Evolutionary conservation across 2,888 invertebrate genomes (phyloP).

Genomic region (Celastrina argiolus): DNA sequence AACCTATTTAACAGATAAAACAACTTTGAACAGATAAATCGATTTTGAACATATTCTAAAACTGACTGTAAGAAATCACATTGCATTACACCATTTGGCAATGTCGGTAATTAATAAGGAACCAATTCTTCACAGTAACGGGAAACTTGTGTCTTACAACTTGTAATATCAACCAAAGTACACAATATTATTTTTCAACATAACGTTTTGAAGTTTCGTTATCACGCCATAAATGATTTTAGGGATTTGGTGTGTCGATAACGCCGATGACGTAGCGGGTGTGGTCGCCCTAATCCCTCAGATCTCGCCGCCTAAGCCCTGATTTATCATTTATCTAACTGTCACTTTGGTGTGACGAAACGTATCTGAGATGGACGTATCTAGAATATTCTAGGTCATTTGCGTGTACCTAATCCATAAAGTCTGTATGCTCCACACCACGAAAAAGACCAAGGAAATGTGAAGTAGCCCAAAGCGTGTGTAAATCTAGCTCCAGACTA

Average conservation of each 20-base stretch:
- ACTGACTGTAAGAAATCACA: too few species aligned
- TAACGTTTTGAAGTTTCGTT: conserved; percentile 1
- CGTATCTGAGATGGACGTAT: conserved; percentile 9
- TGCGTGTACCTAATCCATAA: neutral
- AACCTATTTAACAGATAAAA: too few species aligned
- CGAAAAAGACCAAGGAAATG: too few species aligned
- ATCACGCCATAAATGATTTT: conserved; percentile 32
- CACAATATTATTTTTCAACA: neutral
- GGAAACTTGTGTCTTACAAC: too few species aligned
- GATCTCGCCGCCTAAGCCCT: conserved; percentile 34
- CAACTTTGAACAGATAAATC: too few species aligned
- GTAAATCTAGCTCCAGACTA: too few species aligned
- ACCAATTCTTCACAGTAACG: too few species aligned
- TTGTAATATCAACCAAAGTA: neutral
- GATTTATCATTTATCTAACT: conserved; percentile 48
- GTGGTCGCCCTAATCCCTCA: conserved; percentile 35
- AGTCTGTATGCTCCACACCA: too few species aligned
- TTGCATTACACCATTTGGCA: too few species aligned
- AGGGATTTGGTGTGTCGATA: conserved; percentile 34
- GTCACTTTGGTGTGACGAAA: conserved; percentile 50
- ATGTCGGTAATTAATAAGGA: too few species aligned
- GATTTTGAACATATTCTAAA: too few species aligned
- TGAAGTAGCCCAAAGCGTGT: too few species aligned
- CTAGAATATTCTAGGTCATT: neutral
- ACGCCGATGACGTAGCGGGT: conserved; percentile 25